phyloP scores from a whole-genome alignment of 2,888 invertebrate genomes.

The Neuroscelio doddi region DNA sequence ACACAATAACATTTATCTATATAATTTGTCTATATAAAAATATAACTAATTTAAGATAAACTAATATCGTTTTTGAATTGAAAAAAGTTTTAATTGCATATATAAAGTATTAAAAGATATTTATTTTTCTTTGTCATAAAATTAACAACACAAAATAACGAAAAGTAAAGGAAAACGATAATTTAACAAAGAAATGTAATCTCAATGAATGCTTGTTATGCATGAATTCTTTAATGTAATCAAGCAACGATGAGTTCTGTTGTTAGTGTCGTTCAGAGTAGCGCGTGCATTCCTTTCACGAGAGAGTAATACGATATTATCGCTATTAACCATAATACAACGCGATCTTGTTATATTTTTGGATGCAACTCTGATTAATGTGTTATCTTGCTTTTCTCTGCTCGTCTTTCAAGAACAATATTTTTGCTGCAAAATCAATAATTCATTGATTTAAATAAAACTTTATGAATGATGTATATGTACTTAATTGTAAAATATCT shows the following conservation, averaged over 20 bases:
- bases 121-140: too few species aligned
- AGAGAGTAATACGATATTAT: conserved; percentile 30
- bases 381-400: conserved; percentile 15
- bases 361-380: conserved; percentile 18
- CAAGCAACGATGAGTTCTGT: conserved; percentile 1
- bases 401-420: conserved; percentile 13
- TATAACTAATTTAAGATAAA: too few species aligned
- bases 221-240: conserved; percentile 14
- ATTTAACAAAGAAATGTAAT: conserved; percentile 14
- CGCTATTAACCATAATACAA: conserved; percentile 18
- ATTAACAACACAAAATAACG: background rate
- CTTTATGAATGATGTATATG: too few species aligned
- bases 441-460: too few species aligned
- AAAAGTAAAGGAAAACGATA: background rate
- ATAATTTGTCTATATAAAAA: too few species aligned
- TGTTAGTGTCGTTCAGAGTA: conserved; percentile 1
- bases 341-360: conserved; percentile 22
- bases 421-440: background rate
- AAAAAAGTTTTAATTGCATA: too few species aligned
- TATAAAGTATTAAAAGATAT: too few species aligned
- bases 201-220: conserved; percentile 19
- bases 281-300: conserved; percentile 22
- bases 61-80: too few species aligned
- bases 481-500: too few species aligned
- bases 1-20: too few species aligned